phyloP scores from a whole-genome alignment of 2,113 vertebrate genomes.

The Cheilinus undulatus region DNA sequence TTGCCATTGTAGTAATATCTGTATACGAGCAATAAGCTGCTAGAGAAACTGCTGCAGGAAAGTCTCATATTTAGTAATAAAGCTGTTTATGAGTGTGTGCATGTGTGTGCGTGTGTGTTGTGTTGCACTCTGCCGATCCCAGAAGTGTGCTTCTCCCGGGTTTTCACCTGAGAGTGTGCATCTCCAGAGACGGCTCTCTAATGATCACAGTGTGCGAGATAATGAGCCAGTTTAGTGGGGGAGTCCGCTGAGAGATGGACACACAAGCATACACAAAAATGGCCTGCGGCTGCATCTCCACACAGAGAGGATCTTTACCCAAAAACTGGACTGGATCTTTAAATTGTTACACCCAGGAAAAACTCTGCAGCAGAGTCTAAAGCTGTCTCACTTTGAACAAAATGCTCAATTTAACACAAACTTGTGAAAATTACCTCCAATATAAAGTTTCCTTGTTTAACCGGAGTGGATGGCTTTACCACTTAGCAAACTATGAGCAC shows the following conservation, averaged over 20 bases:
- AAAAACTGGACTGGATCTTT: not conserved
- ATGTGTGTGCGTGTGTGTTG: not conserved
- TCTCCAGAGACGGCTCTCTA: slow-evolving; percentile 34
- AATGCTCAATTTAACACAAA: too few relatives aligned
- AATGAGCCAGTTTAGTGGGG: slow-evolving; percentile 46
- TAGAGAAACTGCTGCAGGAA: slow-evolving; percentile 14
- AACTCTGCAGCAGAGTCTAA: not conserved
- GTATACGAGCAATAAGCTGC: not conserved
- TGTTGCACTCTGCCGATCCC: slow-evolving; percentile 5
- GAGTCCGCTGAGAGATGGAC: slow-evolving; percentile 26
- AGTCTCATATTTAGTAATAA: not conserved
- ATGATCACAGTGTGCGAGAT: slow-evolving; percentile 44
- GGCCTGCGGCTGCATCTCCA: not conserved
- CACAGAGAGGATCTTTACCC: not conserved
- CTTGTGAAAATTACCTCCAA: not conserved
- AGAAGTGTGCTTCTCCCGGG: not conserved
- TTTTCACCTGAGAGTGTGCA: slow-evolving; percentile 22
- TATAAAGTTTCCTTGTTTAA: too few relatives aligned
- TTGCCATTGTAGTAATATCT: not conserved
- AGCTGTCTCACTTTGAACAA: too few relatives aligned
- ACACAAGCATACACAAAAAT: not conserved
- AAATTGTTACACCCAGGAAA: not conserved
- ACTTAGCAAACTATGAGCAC: too few relatives aligned
- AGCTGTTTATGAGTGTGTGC: slow-evolving; percentile 13
- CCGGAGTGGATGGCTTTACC: too few relatives aligned